phyloP scores from a whole-genome alignment of 2,888 invertebrate species.

The Agriopis marginaria region DNA sequence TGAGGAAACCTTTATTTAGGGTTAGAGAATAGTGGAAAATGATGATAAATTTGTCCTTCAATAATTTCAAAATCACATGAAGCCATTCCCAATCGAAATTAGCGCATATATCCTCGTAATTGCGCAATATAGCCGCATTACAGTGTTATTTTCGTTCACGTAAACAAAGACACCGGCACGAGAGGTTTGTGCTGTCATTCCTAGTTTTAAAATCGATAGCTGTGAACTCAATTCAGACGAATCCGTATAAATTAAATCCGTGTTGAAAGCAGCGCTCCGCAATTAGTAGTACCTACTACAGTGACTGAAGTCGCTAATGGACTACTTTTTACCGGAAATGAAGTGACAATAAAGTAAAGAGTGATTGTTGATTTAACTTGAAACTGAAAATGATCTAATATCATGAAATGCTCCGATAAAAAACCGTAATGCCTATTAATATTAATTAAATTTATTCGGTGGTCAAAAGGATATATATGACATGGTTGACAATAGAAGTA shows the following conservation, averaged over 20 bases:
- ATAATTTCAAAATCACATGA: not conserved
- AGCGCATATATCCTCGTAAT: slow-evolving; percentile 2
- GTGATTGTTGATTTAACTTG: not conserved
- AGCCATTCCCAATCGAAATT: not conserved
- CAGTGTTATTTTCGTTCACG: slow-evolving; percentile 26
- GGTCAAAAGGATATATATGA: not conserved
- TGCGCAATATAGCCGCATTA: slow-evolving; percentile 31
- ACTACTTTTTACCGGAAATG: slow-evolving; percentile 15
- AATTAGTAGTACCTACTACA: slow-evolving; percentile 38
- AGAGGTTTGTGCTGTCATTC: slow-evolving; percentile 36
- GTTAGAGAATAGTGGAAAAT: not conserved
- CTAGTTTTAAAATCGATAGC: slow-evolving; percentile 48
- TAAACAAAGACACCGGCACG: slow-evolving; percentile 30
- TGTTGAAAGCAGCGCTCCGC: slow-evolving; percentile 45
- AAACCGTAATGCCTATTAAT: not conserved
- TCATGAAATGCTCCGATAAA: no score
- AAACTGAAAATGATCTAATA: not conserved
- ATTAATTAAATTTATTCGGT: not conserved
- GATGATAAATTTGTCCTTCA: not conserved
- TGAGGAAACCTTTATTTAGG: not conserved
- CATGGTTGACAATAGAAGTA: not conserved
- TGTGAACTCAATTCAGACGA: slow-evolving; percentile 51
- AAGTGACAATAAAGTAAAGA: not conserved
- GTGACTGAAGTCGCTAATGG: slow-evolving; percentile 27
- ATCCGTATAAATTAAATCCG: slow-evolving; percentile 51